Conservation (phyloP, 2,888 invertebrate species). For the Protodeltote pygarga region DNA sequence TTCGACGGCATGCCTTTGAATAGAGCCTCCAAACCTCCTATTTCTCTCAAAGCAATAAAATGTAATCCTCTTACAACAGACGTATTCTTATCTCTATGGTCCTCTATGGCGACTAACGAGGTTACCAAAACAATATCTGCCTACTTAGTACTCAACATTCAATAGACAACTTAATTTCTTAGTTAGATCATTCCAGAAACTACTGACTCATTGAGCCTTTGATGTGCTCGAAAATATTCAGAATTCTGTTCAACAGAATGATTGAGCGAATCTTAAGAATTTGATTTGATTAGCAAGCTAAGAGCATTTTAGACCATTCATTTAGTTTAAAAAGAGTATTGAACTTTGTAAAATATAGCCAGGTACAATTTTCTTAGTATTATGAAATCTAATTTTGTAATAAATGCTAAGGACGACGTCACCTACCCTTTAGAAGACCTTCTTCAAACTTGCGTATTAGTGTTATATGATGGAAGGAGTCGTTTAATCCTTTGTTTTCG, state of each 20-base stretch:
- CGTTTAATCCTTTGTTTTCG: no score
- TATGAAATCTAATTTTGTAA: no score
- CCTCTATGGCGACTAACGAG: background rate
- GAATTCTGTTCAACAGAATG: conserved; percentile 24
- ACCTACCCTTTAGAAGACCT: no score
- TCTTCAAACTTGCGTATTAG: no score
- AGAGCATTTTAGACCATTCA: conserved; percentile 16
- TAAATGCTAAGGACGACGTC: no score
- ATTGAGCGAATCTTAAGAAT: conserved; percentile 17
- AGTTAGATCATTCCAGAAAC: conserved; percentile 14
- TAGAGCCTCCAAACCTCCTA: background rate
- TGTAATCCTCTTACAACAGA: background rate
- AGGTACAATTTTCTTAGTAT: no score
- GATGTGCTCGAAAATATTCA: conserved; percentile 23
- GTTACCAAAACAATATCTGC: conserved; percentile 21
- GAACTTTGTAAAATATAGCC: conserved; percentile 1
- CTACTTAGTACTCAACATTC: conserved; percentile 28
- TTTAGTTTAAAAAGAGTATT: conserved; percentile 16
- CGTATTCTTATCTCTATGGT: background rate
- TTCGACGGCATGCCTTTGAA: no score
- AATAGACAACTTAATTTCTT: conserved; percentile 26
- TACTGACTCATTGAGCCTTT: conserved; percentile 22
- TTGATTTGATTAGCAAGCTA: conserved; percentile 15
- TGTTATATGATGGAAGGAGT: no score
- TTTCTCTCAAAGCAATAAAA: background rate